Evolutionary conservation across 37 sponge, comb jelly and placozoan genomes (phyloP).

Genomic region (Hormiphora californensis): DNA sequence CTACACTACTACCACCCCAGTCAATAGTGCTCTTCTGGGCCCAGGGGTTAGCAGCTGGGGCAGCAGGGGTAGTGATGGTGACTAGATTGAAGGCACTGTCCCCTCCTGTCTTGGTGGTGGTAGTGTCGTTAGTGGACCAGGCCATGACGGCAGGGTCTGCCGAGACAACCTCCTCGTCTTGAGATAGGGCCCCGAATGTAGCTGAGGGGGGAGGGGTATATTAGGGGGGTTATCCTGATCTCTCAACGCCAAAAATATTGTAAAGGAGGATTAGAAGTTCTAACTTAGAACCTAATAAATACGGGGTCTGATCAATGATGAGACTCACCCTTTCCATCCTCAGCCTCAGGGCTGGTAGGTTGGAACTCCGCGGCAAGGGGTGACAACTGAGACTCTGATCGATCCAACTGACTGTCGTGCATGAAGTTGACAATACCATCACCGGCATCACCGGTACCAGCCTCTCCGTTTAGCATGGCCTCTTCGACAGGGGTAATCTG

Average conservation of each 20-base stretch:
- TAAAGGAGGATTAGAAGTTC: too few species aligned
- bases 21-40: constrained; percentile 47
- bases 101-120: constrained; percentile 11
- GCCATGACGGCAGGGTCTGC: constrained; percentile 42
- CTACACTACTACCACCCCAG: not conserved
- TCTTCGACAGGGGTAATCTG: constrained; percentile 3
- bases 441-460: not conserved
- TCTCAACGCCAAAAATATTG: too few species aligned
- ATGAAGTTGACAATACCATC: constrained; percentile 51
- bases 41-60: constrained; percentile 40
- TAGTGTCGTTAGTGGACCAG: constrained; percentile 22
- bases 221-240: not conserved
- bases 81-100: too few species aligned
- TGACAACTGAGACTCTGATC: constrained; percentile 38
- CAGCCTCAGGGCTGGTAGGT: constrained; percentile 2
- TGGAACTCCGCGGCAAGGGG: constrained; percentile 46
- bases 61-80: too few species aligned
- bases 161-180: constrained; percentile 10
- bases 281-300: too few species aligned
- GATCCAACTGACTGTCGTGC: constrained; percentile 46
- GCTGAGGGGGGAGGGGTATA: not conserved
- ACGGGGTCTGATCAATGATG: not conserved
- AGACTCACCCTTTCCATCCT: not conserved
- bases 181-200: constrained; percentile 19
- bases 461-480: constrained; percentile 24